Evolutionary conservation across 2,888 invertebrate genomes (phyloP), one percentile per base, ranked within the genome.

Genomic region (Cantharis rustica): DNA sequence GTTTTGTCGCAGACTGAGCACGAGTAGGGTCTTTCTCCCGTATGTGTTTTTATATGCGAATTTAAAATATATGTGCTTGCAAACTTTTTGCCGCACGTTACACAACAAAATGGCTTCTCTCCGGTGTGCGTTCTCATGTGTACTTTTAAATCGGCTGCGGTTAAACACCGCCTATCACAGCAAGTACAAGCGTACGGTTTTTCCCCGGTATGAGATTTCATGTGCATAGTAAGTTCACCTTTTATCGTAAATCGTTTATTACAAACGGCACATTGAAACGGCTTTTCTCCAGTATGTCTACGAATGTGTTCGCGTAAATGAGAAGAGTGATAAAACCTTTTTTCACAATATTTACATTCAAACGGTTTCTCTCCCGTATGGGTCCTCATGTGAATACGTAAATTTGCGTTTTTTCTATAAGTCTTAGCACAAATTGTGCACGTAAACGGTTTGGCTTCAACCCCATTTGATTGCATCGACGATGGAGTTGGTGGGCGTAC

Each of bases 21-120:
- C 13, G 90, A 86, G 84, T 90, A 92, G 0, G 92, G 92, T 78
- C 90, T 88, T 83, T 92, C 92, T 7, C 92, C 92, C 0, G 92
- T 92, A 85, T 92, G 92, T 9, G 91, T 91, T 82, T 92, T 90
- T 73, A 90, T 89, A 82, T 92, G 92, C 0, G 91, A 91, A 82
- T 90, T 91, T 23, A 91, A 88, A 2, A 92, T 91, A 71, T 91
- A 91, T 76, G 90, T 90, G 86, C 92, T 91, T 0, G 91, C 91
- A 83, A 92, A 92, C 74, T 91, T 91, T 84, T 86, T 87, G 1
- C 85, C 86, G 73, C 88, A 88, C 27, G 84, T 84, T 0, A 82
- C 79, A 72, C 88, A 88, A 62, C 79, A 80, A 73, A 86, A 88
- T 0, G 87, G 87, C 78, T 87, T 87, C 79, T 88, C 88, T 7